Base-by-base conservation (phyloP, 2,797 vertebrate species). In the Fistularia tabacaria region DNA sequence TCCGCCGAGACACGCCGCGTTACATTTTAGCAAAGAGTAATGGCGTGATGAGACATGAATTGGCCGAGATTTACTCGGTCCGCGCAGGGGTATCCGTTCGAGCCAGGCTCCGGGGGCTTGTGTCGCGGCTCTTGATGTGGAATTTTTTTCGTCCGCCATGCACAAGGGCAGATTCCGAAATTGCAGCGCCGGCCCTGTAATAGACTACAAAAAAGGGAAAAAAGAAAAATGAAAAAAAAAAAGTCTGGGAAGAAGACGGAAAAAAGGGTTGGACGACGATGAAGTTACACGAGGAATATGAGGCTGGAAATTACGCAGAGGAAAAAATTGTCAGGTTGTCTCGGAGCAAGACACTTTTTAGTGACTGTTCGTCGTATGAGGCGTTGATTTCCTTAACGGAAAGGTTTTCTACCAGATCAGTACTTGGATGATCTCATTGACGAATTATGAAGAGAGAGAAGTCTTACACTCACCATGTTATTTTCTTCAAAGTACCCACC, bases 81-180 rank as follows among this genome's bases (percentile, higher is more conserved):
- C 58, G 62, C 54, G 66, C 54, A 48, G 53, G 51, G 57, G 68
- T 73, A 54, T 74, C 54, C 53, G 69, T 62, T 51, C 46, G 59
- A 10, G 71, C 59, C 68, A 50, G 45, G 49, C 58, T 42, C 58
- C 38, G 71, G 40, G 50, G 80, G 54, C 74, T 79, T 64, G 60
- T 61, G 80, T 75, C 79, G 87, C 85, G 74, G 86, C 78, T 79
- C 76, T 73, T 86, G 80, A 79, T 66, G 77, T 83, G 79, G 79
- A 87, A 84, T 84, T 84, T 79, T 85, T 81, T 74, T 87, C 85
- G 84, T 90, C 90, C 90, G 89, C 90, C 90, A 92, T 92, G 87
- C 84, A 86, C 84, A 82, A 85, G 87, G 85, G 78, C 85, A 88
- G 87, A 88, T 87, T 87, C 88, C 64, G 67, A 91, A 88, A 89